Percentiles rank a stretch among this genome's conserved stretches.
Evolutionary conservation across 2,797 vertebrate genomes (phyloP).

Genomic region (Atherinosoma microstoma): DNA sequence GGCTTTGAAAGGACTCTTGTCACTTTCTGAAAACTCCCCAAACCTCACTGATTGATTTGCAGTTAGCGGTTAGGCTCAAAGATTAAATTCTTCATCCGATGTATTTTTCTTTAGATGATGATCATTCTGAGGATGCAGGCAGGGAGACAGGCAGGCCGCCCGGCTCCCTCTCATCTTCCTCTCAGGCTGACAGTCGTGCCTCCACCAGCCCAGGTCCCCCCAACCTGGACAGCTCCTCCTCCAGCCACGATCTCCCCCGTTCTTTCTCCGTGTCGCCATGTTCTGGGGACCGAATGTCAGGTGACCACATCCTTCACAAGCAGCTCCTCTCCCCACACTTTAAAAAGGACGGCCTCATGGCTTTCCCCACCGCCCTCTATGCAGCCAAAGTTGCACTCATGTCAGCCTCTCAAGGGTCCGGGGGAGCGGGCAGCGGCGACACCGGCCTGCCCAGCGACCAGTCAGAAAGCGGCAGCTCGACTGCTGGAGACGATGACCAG

Average conservation of each 20-base stretch:
- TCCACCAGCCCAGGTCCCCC: conserved; percentile 86
- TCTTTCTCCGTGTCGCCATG: conserved; percentile 89
- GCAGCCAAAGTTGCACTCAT: conserved; percentile 85
- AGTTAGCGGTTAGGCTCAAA: conserved; percentile 15
- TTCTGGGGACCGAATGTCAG: conserved; percentile 82
- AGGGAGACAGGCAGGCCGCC: conserved; percentile 84
- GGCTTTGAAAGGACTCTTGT: conserved; percentile 18
- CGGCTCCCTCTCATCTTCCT: conserved; percentile 87
- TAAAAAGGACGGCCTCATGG: conserved; percentile 87
- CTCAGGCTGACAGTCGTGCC: conserved; percentile 81
- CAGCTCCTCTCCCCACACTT: conserved; percentile 85
- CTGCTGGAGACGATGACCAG: conserved; percentile 89
- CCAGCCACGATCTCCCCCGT: conserved; percentile 80
- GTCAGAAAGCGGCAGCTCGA: conserved; percentile 82
- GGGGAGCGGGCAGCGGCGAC: conserved; percentile 62
- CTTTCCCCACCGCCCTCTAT: conserved; percentile 88
- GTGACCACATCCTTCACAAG: conserved; percentile 86
- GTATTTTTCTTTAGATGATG: conserved; percentile 83
- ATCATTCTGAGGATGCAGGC: conserved; percentile 87
- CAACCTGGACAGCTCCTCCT: conserved; percentile 74
- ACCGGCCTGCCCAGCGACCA: conserved; percentile 86
- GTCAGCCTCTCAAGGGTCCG: conserved; percentile 75
- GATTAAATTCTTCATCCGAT: conserved; percentile 15
- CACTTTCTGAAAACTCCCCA: conserved; percentile 3
- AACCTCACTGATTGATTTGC: conserved; percentile 21